Evolutionary conservation across 2,113 vertebrate species (phyloP).

Genomic region (Pungitius pungitius): DNA sequence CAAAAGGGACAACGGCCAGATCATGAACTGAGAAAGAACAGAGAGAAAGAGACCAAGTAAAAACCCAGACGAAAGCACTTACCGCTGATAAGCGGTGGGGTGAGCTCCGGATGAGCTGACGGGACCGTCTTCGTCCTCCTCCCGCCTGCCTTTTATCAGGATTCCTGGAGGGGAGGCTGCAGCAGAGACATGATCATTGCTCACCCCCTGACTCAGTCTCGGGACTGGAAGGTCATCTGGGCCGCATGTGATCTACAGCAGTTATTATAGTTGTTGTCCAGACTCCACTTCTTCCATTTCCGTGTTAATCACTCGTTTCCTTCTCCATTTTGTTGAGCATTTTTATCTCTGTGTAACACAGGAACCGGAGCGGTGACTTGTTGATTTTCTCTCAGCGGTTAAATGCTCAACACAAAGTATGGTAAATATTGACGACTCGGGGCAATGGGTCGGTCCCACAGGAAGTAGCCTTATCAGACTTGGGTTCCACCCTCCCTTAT

Average conservation of each 20-base stretch:
- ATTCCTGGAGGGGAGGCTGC: conserved; percentile 6
- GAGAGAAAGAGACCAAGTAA: conserved; percentile 12
- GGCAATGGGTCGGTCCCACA: background rate
- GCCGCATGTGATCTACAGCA: conserved; percentile 53
- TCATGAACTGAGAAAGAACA: background rate
- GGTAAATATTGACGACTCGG: background rate
- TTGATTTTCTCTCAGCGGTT: background rate
- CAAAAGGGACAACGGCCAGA: background rate
- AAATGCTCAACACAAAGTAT: background rate
- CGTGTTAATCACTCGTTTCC: conserved; percentile 44
- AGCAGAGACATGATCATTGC: conserved; percentile 59
- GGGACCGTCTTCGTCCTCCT: conserved; percentile 12
- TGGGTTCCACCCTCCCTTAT: background rate
- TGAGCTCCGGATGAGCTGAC: conserved; percentile 6
- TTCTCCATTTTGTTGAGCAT: background rate
- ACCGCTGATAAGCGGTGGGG: conserved; percentile 51
- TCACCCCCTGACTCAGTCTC: conserved; percentile 70
- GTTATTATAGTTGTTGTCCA: conserved; percentile 59
- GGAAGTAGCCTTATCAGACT: background rate
- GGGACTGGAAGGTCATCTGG: conserved; percentile 33
- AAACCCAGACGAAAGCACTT: conserved; percentile 42
- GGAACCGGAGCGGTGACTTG: background rate
- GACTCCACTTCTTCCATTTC: conserved; percentile 56
- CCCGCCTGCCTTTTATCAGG: conserved; percentile 56
- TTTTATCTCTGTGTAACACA: background rate